A percentile compares a stretch with the other conserved stretches of the same genome.
Evolutionary conservation across 1,140 invertebrate genomes (phyloP).

Genomic region (Pogonus chalceus): DNA sequence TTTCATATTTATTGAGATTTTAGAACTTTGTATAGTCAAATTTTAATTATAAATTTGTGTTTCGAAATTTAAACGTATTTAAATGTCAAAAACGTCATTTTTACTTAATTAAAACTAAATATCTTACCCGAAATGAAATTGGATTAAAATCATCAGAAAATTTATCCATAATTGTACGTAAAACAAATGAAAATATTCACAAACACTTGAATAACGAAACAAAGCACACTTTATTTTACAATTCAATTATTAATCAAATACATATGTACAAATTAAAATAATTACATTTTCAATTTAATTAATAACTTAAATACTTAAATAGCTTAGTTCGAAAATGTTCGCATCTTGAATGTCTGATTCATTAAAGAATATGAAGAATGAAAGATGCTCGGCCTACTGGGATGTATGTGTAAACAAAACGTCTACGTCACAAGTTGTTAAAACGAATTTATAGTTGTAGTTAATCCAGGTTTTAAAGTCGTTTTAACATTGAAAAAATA

Average conservation of each 20-base stretch:
- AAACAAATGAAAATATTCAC: no score
- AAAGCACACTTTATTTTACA: no score
- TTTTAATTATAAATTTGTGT: no score
- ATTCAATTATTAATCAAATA: neutral
- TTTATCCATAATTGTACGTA: no score
- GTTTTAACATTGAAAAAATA: neutral
- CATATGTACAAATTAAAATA: neutral
- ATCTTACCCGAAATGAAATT: no score
- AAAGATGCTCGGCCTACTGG: neutral
- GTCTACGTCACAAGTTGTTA: neutral
- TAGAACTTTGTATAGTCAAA: no score
- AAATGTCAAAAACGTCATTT: no score
- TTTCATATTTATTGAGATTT: no score
- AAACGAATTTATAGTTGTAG: neutral
- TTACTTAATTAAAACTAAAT: no score
- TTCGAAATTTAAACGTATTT: no score
- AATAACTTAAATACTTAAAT: neutral
- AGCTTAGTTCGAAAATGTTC: neutral
- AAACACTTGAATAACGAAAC: no score
- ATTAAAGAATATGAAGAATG: neutral
- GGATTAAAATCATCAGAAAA: no score
- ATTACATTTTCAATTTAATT: neutral
- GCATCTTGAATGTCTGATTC: neutral
- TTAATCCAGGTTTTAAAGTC: neutral
- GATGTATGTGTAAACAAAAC: neutral